phyloP scores from a whole-genome alignment of 2,888 invertebrate species.

The Pollenia angustigena region DNA sequence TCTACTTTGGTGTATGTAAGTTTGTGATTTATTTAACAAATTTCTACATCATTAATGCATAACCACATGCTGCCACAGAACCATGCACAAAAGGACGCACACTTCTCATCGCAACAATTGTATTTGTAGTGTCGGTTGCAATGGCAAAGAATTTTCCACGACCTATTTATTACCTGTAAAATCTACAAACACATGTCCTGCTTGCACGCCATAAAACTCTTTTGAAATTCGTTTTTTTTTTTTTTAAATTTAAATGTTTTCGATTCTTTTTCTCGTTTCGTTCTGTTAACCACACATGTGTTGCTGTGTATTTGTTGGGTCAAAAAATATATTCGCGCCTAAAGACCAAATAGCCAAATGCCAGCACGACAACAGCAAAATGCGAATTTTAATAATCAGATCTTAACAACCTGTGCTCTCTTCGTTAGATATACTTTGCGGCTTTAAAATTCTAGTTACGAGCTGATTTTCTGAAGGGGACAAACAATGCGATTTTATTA shows the following conservation, averaged over 20 bases:
- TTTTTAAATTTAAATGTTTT: neutral
- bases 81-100: neutral
- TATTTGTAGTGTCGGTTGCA: neutral
- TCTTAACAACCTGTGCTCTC: conserved; percentile 12
- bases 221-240: conserved; percentile 19
- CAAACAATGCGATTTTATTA: conserved; percentile 26
- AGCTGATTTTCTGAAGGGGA: neutral
- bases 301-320: neutral
- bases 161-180: conserved; percentile 52
- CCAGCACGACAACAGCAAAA: conserved; percentile 12
- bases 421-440: conserved; percentile 28
- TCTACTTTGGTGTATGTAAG: neutral
- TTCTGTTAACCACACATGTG: neutral
- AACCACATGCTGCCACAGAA: conserved; percentile 17
- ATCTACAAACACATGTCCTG: conserved; percentile 45
- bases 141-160: conserved; percentile 22
- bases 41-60: conserved; percentile 39
- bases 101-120: neutral
- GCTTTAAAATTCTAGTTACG: conserved; percentile 19
- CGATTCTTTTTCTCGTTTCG: neutral
- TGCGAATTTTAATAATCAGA: conserved; percentile 40
- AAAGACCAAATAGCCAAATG: conserved; percentile 11
- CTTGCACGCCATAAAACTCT: conserved; percentile 1
- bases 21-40: conserved; percentile 23
- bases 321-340: conserved; percentile 7